Base-by-base conservation (phyloP, 2,797 vertebrate genomes). In the Xenops minutus region DNA sequence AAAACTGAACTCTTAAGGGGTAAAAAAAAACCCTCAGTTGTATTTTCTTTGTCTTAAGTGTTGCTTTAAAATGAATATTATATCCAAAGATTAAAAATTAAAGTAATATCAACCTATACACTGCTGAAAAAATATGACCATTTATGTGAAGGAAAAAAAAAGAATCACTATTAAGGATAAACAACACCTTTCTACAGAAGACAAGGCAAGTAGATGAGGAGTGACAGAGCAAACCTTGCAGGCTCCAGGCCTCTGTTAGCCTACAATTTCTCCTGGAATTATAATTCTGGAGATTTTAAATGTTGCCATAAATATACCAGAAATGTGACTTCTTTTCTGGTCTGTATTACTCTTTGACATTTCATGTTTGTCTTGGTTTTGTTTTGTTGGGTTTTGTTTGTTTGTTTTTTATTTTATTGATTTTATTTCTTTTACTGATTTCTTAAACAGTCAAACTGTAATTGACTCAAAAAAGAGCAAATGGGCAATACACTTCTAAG, bases 11-110 rank as follows among this genome's bases (percentile, higher is more conserved):
- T 39, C 30, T 14, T 18, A 68, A 55, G 24, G 36, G 7, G 44
- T 67, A 8, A 79, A 87, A 71, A 71, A 36, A 11, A 18, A 10
- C 12, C 1, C 0, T 0, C 3, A 27, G 4, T 7, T 48, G 8
- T 9, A 41, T 44, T 59, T 69, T n/a, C n/a, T 49, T 75, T 55
- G 11, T 29, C 26, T 74, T 39, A 1, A 39, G 8, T 30, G 7
- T 13, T 56, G 15, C 49, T 43, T 21, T 88, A 51, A 64, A 71
- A 89, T 63, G 3, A 71, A 4, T 24, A 62, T 7, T 8, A 58
- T 12, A 54, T 4, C 12, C 12, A 76, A 73, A 66, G 4, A 7
- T 4, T 79, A 30, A 1, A 82, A 62, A 82, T 55, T 19, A 19
- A 30, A 26, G 3, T 26, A 49, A 14, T 37, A 84, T 20, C 22